Evolutionary conservation across 2,113 vertebrate species (phyloP).

Genomic region (Myrmecophaga tridactyla): DNA sequence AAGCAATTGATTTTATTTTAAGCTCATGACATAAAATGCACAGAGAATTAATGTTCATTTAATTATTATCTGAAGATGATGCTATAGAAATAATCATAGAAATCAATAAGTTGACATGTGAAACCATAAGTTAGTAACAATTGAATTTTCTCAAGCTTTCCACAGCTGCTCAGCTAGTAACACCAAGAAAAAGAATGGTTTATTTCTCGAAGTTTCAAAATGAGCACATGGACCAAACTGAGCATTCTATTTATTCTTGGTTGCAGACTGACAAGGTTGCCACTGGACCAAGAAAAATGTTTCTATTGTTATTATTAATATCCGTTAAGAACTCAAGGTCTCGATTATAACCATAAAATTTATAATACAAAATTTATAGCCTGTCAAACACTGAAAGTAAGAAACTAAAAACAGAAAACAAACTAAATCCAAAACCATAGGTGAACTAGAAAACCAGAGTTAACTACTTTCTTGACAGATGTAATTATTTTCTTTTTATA

Average conservation of each 20-base stretch:
- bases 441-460: not conserved
- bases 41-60: not conserved
- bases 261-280: constrained; percentile 65
- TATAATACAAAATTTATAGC: constrained; percentile 73
- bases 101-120: not conserved
- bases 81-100: not conserved
- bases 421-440: constrained; percentile 38
- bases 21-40: not conserved
- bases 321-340: constrained; percentile 62
- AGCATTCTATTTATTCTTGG: constrained; percentile 62
- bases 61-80: not conserved
- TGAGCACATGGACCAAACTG: constrained; percentile 27
- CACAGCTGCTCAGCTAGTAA: not conserved
- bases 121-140: not conserved
- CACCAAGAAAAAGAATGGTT: constrained; percentile 43
- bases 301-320: constrained; percentile 71
- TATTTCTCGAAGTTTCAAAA: constrained; percentile 56
- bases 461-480: not conserved
- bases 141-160: constrained; percentile 13
- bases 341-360: constrained; percentile 64
- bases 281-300: constrained; percentile 72
- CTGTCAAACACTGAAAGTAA: constrained; percentile 71
- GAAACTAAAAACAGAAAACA: constrained; percentile 61
- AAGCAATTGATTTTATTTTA: constrained; percentile 53
- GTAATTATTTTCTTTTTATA: not conserved